phyloP scores from a whole-genome alignment of 2,888 invertebrate genomes.

The Alsophila aescularia region DNA sequence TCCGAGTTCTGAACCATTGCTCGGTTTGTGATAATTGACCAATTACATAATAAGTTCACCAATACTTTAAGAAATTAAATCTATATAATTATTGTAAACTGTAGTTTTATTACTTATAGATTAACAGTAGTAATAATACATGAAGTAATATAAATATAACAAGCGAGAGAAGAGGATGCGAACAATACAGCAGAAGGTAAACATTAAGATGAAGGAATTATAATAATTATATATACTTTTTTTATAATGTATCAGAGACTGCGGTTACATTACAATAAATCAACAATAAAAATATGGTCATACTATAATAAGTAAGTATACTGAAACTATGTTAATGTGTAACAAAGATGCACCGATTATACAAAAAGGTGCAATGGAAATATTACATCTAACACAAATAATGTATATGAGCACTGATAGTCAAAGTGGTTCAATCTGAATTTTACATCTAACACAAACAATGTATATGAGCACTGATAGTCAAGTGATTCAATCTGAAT shows the following conservation, averaged over 20 bases:
- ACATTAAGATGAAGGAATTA: no score
- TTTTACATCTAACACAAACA: no score
- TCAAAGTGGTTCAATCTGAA: not conserved
- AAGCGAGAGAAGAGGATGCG: not conserved
- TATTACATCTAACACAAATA: not conserved
- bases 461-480: no score
- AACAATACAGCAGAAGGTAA: not conserved
- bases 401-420: no score
- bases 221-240: no score
- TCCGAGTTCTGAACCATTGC: conserved; percentile 40
- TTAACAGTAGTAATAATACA: not conserved
- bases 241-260: no score
- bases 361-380: no score
- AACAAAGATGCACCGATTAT: no score
- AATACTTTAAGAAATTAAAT: conserved; percentile 57
- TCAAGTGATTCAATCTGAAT: no score
- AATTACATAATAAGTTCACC: conserved; percentile 44
- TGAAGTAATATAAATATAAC: not conserved
- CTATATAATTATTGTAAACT: conserved; percentile 48
- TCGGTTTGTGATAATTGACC: conserved; percentile 38
- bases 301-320: not conserved
- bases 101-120: conserved; percentile 41
- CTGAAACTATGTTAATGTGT: not conserved
- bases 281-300: not conserved
- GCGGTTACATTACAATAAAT: not conserved